A percentile compares a stretch with the other conserved stretches of the same genome.
These are phyloP conservation scores for Dasysyrphus albostriatus DNA, from an alignment of 2,888 invertebrate species.

Conservation along the genomic window DNA sequence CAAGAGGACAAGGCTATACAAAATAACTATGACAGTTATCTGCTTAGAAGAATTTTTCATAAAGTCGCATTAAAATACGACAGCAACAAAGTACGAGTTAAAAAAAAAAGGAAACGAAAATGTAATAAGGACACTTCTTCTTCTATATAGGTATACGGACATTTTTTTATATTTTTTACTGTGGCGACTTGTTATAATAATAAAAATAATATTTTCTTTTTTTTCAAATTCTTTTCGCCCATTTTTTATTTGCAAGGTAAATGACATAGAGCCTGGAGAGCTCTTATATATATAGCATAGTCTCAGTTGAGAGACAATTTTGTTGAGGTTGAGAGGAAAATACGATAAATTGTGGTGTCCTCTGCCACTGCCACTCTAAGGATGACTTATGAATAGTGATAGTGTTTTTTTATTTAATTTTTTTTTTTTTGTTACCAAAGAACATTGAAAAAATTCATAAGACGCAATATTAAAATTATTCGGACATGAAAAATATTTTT, in stretches of 20 bases:
- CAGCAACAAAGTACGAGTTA: slow-evolving; percentile 33
- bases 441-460: slow-evolving; percentile 61
- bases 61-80: slow-evolving; percentile 70
- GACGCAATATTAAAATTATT: slow-evolving; percentile 73
- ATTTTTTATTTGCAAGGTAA: slow-evolving; percentile 40
- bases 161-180: slow-evolving; percentile 16
- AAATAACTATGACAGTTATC: slow-evolving; percentile 71
- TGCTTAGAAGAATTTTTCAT: slow-evolving; percentile 71
- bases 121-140: slow-evolving; percentile 8
- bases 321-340: slow-evolving; percentile 1
- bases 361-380: slow-evolving; percentile 42
- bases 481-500: slow-evolving; percentile 69
- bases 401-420: slow-evolving; percentile 18
- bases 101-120: neutral
- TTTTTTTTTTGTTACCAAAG: slow-evolving; percentile 18
- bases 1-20: slow-evolving; percentile 15
- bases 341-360: slow-evolving; percentile 55
- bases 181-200: slow-evolving; percentile 63
- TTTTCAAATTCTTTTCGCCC: slow-evolving; percentile 58
- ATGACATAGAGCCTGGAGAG: slow-evolving; percentile 40
- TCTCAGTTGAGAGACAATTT: slow-evolving; percentile 6
- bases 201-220: slow-evolving; percentile 31
- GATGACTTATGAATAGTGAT: slow-evolving; percentile 68
- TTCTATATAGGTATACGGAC: slow-evolving; percentile 8
- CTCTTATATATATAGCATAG: neutral